These are phyloP conservation scores for Globodera ellingtonae DNA, from an alignment of 1,140 invertebrate genomes.

Conservation along the genomic window DNA sequence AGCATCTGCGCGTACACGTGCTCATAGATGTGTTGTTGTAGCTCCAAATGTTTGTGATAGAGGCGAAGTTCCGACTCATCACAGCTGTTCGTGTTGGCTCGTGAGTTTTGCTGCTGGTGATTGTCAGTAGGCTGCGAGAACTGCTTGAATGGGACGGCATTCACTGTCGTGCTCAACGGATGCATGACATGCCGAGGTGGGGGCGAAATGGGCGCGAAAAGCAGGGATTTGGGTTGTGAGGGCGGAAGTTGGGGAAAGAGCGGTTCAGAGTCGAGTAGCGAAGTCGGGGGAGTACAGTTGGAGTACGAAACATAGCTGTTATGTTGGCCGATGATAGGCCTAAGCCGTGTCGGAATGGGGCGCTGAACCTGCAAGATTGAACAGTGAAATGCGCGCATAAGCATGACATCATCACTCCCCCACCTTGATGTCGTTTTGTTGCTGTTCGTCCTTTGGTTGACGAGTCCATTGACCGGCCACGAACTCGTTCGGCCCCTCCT, in stretches of 20 bases:
- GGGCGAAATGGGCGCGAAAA: slow-evolving; percentile 4
- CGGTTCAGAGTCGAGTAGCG: background rate
- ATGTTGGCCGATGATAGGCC: slow-evolving; percentile 24
- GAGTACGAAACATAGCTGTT: background rate
- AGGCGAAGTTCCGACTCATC: slow-evolving; percentile 51
- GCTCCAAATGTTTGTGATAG: slow-evolving; percentile 55
- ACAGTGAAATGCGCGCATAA: background rate
- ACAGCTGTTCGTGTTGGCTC: slow-evolving; percentile 40
- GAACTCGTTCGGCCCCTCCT: slow-evolving; percentile 7
- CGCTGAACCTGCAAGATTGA: background rate
- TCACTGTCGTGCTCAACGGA: background rate
- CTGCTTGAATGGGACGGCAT: background rate
- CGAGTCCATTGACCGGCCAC: background rate
- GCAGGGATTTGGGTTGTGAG: background rate
- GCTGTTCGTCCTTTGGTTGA: background rate
- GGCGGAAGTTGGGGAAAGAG: background rate
- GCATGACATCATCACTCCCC: background rate
- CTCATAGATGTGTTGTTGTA: slow-evolving; percentile 55
- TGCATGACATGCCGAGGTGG: background rate
- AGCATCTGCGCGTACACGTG: slow-evolving; percentile 46
- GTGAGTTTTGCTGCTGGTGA: background rate
- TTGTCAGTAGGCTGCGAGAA: background rate
- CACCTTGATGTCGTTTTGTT: background rate
- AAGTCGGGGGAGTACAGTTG: background rate
- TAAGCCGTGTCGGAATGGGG: slow-evolving; percentile 19